phyloP scores from a whole-genome alignment of 2,797 vertebrate species.

The Petrocephalus schoutedeni region DNA sequence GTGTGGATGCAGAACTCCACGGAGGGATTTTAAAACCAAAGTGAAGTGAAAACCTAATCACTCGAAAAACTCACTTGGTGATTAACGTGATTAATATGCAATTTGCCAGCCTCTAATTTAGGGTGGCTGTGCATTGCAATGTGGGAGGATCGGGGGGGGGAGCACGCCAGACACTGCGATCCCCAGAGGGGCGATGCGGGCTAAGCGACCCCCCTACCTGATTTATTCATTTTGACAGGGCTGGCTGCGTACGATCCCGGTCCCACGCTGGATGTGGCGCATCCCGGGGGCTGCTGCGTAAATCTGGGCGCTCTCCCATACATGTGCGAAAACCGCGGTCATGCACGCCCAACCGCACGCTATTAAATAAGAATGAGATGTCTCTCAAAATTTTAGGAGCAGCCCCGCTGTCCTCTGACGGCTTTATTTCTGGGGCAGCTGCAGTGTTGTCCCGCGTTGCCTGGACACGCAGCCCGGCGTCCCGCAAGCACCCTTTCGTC shows the following conservation, averaged over 20 bases:
- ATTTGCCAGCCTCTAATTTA: constrained; percentile 6
- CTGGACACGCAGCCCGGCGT: constrained; percentile 26
- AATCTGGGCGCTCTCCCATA: constrained; percentile 49
- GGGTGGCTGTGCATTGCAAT: neutral
- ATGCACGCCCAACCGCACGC: neutral
- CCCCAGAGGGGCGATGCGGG: neutral
- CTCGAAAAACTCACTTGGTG: neutral
- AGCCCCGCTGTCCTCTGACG: neutral
- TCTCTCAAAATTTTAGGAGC: neutral
- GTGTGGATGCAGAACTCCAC: neutral
- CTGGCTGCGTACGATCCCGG: constrained; percentile 52
- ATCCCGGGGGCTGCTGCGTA: constrained; percentile 29
- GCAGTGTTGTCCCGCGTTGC: constrained; percentile 43
- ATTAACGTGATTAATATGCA: constrained; percentile 9
- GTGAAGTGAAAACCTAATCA: constrained; percentile 8
- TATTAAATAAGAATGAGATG: neutral
- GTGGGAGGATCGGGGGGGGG: neutral
- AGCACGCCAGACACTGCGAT: neutral
- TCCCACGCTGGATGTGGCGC: constrained; percentile 42
- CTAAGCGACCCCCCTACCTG: constrained; percentile 39
- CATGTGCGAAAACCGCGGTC: constrained; percentile 14
- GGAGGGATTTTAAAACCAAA: neutral
- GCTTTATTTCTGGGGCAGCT: neutral
- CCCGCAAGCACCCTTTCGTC: neutral
- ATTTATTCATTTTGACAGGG: neutral